Percentiles rank a stretch among this genome's conserved stretches.
phyloP scores from a whole-genome alignment of 1,140 invertebrate genomes.

The Drosophila sturtevanti region DNA sequence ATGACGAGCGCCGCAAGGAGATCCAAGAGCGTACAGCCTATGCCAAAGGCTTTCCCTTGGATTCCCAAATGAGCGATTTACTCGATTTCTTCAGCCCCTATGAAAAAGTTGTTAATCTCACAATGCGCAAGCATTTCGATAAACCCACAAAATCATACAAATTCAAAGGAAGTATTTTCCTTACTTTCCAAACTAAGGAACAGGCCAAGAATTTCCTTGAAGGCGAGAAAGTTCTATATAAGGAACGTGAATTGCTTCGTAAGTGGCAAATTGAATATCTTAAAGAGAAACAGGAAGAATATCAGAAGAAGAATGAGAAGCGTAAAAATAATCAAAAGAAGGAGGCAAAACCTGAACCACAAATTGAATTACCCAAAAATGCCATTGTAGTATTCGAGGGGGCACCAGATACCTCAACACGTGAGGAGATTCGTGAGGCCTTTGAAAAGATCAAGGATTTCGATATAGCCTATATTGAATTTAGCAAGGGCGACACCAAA shows the following conservation, averaged over 20 bases:
- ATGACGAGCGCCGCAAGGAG: conserved; percentile 91
- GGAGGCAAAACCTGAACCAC: conserved; percentile 83
- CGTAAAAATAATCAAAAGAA: conserved; percentile 84
- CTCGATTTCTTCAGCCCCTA: conserved; percentile 89
- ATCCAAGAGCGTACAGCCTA: conserved; percentile 91
- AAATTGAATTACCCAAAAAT: conserved; percentile 86
- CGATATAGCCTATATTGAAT: conserved; percentile 90
- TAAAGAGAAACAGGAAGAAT: conserved; percentile 88
- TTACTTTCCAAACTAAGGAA: conserved; percentile 91
- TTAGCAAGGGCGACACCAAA: conserved; percentile 87
- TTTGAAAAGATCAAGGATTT: conserved; percentile 85
- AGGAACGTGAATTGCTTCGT: conserved; percentile 87
- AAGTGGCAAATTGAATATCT: conserved; percentile 89
- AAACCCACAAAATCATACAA: conserved; percentile 86
- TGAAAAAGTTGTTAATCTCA: conserved; percentile 90
- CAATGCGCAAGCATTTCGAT: conserved; percentile 89
- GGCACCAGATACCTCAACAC: conserved; percentile 85
- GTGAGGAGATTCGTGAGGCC: conserved; percentile 89
- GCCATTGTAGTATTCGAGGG: conserved; percentile 88
- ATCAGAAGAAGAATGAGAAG: conserved; percentile 71
- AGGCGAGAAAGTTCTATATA: conserved; percentile 86
- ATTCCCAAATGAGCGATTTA: conserved; percentile 88
- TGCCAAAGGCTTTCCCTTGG: conserved; percentile 93
- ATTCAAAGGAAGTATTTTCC: conserved; percentile 96
- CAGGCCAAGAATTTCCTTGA: conserved; percentile 86